These are phyloP conservation scores for Recurvirostra avosetta DNA, from an alignment of 2,113 vertebrate genomes.

Conservation along the genomic window DNA sequence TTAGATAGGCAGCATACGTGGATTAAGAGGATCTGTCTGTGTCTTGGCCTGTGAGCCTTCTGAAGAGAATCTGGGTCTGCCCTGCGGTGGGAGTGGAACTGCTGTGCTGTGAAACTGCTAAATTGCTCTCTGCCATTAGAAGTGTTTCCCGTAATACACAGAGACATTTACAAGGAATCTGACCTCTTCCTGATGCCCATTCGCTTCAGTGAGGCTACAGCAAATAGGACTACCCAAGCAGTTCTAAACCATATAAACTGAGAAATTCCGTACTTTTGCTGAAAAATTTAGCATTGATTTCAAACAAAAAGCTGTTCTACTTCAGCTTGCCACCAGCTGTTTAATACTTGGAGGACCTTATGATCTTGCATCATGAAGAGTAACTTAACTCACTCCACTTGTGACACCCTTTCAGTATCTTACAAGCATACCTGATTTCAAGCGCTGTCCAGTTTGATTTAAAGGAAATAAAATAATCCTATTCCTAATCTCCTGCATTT, in stretches of 20 bases:
- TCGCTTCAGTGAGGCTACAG: not conserved
- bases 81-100: not conserved
- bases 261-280: not conserved
- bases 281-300: not conserved
- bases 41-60: not conserved
- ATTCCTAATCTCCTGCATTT: not conserved
- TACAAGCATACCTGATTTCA: not conserved
- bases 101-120: not conserved
- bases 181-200: not conserved
- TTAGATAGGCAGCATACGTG: not conserved
- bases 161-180: not conserved
- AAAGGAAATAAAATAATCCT: not conserved
- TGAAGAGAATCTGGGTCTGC: not conserved
- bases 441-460: not conserved
- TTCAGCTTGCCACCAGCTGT: not conserved
- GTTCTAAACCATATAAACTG: not conserved
- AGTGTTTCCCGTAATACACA: not conserved
- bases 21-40: not conserved
- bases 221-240: not conserved
- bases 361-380: rapidly evolving
- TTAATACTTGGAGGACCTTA: not conserved
- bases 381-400: not conserved
- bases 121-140: not conserved
- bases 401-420: not conserved
- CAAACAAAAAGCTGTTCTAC: not conserved